Evolutionary conservation across 2,888 invertebrate species (phyloP).

Genomic region (Sphinx pinastri): DNA sequence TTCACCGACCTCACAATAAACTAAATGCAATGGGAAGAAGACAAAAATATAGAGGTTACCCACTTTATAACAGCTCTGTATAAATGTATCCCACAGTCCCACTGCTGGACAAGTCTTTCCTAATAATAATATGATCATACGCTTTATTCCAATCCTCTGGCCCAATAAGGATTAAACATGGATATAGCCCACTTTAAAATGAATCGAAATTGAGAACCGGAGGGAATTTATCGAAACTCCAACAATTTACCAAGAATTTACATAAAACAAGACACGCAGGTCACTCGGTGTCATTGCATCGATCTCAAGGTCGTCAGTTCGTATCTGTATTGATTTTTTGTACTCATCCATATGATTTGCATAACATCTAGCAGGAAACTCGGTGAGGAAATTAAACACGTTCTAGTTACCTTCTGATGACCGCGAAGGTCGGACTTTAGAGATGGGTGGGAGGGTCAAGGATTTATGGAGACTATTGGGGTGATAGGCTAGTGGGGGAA

Average conservation of each 20-base stretch:
- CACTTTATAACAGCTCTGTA: too few relatives aligned
- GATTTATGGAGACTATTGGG: not conserved
- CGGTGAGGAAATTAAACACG: slow-evolving; percentile 5
- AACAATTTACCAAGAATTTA: not conserved
- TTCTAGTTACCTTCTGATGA: slow-evolving; percentile 6
- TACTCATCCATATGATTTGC: not conserved
- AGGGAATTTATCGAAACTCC: not conserved
- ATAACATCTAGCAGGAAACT: not conserved
- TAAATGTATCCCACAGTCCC: too few relatives aligned
- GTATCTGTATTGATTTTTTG: not conserved
- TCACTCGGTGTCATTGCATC: not conserved
- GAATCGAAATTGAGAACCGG: too few relatives aligned
- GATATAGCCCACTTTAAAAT: too few relatives aligned
- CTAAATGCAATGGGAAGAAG: too few relatives aligned
- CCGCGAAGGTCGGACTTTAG: not conserved
- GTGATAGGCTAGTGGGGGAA: too few relatives aligned
- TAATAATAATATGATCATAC: too few relatives aligned
- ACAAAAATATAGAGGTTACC: too few relatives aligned
- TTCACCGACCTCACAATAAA: too few relatives aligned
- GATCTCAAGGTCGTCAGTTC: not conserved
- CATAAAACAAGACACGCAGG: not conserved
- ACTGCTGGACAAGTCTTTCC: too few relatives aligned
- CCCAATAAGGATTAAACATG: too few relatives aligned
- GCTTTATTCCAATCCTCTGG: too few relatives aligned
- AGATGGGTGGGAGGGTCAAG: not conserved